Evolutionary conservation across 2,797 vertebrate species (phyloP).

Genomic region (Crocidura indochinensis): DNA sequence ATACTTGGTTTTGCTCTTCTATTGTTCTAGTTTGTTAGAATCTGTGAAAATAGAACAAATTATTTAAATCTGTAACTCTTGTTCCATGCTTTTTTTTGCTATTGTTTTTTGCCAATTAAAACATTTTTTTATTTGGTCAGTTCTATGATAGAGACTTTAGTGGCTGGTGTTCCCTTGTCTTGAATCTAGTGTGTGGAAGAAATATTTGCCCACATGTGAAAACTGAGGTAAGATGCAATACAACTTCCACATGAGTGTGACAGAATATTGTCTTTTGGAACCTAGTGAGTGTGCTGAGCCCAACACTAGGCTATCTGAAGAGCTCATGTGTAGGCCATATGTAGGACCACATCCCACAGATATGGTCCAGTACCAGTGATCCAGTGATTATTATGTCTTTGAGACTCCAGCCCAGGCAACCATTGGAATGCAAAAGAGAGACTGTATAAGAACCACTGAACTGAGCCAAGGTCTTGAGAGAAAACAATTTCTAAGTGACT

Average conservation of each 20-base stretch:
- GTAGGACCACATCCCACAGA: background rate
- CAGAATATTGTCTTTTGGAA: background rate
- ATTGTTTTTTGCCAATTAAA: conserved; percentile 55
- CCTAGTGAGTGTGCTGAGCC: background rate
- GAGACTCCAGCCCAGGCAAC: background rate
- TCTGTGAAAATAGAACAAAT: background rate
- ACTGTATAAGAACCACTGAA: background rate
- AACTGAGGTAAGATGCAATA: too few species aligned
- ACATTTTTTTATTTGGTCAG: conserved; percentile 24
- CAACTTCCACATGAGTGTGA: background rate
- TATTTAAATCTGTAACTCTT: background rate
- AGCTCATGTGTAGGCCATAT: background rate
- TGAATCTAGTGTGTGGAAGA: too few species aligned
- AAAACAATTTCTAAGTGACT: background rate
- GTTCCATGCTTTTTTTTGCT: conserved; percentile 14
- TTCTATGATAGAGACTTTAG: too few species aligned
- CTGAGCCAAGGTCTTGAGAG: background rate
- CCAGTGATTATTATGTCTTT: background rate
- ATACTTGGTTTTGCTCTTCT: background rate
- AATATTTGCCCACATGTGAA: too few species aligned
- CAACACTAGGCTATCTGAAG: background rate
- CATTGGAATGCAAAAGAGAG: background rate
- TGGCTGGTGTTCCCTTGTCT: too few species aligned
- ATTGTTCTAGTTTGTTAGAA: background rate
- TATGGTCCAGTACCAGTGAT: background rate